Base-by-base conservation (phyloP, 2,888 invertebrate species). In the Leptinotarsa haldemani region DNA sequence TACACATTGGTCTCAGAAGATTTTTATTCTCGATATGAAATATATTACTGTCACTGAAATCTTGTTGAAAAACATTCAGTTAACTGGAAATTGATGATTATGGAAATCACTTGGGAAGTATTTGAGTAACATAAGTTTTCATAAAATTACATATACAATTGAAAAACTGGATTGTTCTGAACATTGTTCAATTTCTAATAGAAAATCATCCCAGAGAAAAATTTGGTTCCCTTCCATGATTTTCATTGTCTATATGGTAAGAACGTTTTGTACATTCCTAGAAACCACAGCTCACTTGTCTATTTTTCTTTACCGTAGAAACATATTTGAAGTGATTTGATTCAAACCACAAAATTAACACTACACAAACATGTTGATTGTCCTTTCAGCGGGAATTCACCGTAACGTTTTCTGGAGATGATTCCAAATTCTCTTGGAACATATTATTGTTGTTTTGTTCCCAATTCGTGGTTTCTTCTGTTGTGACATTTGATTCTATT, bases 371-470 rank as follows among this genome's bases (percentile, higher is more conserved):
- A 67, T 40, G n/a, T n/a, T 61, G 40, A 61, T 25, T 61, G 61
- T 61, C 48, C 22, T 18, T 56, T 63, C 78, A 83, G 58, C 83
- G 84, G 56, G 84, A 77, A 79, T 86, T 85, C 73, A 85, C 81
- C 79, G 84, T 74, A n/a, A 83, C 75, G 71, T 83, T 84, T 15
- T 86, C 87, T 46, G 83, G 83, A 74, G 85, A 81, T 69, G 82
- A 87, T 83, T 90, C 90, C 80, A 90, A 84, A 81, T 90, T 90
- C 81, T 90, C 88, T 83, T 90, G 90, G 74, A 89, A 88, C 82
- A 90, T 85, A 76, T 88, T 90, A 83, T 90, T 90, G 83, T 90
- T 90, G 83, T 90, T 90, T 79, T 88, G 88, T 82, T 90, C 90
- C 75, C 85, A 81, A 66, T 78, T 81, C 72, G 80, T 79, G 70